These are phyloP conservation scores for Acanthurus leucopareius DNA, from an alignment of 2,797 vertebrate species.

Conservation along the genomic window DNA sequence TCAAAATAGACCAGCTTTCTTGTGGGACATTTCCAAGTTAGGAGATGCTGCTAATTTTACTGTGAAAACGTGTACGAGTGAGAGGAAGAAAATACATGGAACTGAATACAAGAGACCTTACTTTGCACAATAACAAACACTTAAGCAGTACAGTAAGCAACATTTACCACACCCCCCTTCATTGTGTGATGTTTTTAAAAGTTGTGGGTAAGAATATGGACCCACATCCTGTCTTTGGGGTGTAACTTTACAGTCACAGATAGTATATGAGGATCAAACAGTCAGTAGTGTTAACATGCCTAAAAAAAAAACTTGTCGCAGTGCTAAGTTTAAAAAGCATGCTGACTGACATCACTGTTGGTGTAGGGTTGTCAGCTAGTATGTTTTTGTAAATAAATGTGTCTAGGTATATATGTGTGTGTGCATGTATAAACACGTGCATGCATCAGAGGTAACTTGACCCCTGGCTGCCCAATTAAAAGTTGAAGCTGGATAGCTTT, in stretches of 20 bases:
- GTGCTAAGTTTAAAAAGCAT: conserved; percentile 65
- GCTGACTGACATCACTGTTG: conserved; percentile 45
- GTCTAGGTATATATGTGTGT: neutral
- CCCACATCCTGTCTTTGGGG: conserved; percentile 59
- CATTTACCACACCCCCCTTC: neutral
- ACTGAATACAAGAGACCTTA: neutral
- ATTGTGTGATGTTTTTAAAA: neutral
- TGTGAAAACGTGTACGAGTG: conserved; percentile 10
- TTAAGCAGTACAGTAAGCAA: neutral
- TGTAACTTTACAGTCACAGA: conserved; percentile 39
- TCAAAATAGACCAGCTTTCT: conserved; percentile 48
- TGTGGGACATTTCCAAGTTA: conserved; percentile 41
- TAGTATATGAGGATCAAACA: conserved; percentile 34
- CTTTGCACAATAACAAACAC: neutral
- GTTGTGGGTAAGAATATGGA: conserved; percentile 21
- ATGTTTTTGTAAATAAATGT: conserved; percentile 14
- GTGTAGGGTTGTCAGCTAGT: conserved; percentile 51
- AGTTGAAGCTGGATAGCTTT: conserved; percentile 3
- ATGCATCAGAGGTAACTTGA: conserved; percentile 52
- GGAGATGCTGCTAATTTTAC: conserved; percentile 42
- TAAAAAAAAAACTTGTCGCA: conserved; percentile 48
- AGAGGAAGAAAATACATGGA: neutral
- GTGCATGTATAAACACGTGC: conserved; percentile 17
- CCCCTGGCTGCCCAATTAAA: conserved; percentile 20
- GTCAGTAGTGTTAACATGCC: conserved; percentile 1